Conservation (phyloP, 2,113 vertebrate genomes). For the Lamprotornis superbus region DNA sequence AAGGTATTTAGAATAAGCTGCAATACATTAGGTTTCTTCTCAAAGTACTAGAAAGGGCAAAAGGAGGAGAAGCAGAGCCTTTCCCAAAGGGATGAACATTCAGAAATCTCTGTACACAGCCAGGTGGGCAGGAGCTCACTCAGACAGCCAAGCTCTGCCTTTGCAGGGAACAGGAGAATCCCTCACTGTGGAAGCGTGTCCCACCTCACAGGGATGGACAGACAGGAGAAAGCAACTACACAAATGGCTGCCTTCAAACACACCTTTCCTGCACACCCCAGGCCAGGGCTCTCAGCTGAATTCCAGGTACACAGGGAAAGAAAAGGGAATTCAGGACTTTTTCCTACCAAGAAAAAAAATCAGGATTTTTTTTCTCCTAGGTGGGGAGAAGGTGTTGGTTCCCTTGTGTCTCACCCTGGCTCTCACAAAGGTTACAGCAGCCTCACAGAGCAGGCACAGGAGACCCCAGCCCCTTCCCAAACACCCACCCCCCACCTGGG, state of each 20-base stretch:
- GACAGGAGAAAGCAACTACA: background rate
- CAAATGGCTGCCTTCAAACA: background rate
- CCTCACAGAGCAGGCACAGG: background rate
- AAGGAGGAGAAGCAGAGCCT: slow-evolving; percentile 2
- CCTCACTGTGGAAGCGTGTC: background rate
- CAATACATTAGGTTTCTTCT: background rate
- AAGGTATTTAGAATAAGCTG: slow-evolving; percentile 31
- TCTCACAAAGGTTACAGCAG: background rate
- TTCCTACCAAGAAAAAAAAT: background rate
- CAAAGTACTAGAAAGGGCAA: background rate
- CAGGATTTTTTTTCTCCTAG: background rate
- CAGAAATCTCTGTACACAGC: background rate
- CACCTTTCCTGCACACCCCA: background rate
- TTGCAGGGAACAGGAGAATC: background rate
- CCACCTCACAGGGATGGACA: background rate
- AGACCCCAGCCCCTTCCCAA: background rate
- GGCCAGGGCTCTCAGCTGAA: background rate
- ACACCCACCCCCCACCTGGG: background rate
- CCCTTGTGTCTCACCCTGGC: background rate
- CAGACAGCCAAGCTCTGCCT: background rate
- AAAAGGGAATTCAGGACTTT: background rate
- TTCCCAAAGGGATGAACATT: background rate
- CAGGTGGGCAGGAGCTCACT: background rate
- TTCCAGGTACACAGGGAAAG: background rate
- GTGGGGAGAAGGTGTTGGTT: background rate